These are phyloP conservation scores for Drosophila lacicola DNA, from an alignment of 2,888 invertebrate genomes.

Conservation along the genomic window DNA sequence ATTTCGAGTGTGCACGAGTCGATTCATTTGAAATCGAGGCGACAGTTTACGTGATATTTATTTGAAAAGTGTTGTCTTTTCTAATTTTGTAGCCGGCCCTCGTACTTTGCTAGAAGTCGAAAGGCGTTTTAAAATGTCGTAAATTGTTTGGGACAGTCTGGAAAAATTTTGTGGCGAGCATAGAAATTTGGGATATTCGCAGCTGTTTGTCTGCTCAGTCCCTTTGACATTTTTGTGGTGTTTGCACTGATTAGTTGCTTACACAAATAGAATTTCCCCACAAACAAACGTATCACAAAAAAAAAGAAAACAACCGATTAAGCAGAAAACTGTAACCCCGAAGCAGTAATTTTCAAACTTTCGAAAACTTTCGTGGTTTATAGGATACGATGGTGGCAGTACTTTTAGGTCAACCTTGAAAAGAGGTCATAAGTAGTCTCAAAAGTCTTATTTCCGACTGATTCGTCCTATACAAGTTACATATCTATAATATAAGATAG, in stretches of 20 bases:
- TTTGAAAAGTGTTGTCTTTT: slow-evolving; percentile 64
- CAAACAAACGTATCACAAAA: background rate
- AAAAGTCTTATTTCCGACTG: too few species aligned
- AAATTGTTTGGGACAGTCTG: slow-evolving; percentile 55
- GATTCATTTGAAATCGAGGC: slow-evolving; percentile 75
- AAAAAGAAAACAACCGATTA: background rate
- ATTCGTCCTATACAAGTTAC: too few species aligned
- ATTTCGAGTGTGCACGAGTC: slow-evolving; percentile 42
- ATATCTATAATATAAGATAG: too few species aligned
- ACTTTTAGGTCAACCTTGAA: too few species aligned
- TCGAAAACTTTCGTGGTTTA: too few species aligned
- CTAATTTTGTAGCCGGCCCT: slow-evolving; percentile 64
- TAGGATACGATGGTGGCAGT: too few species aligned
- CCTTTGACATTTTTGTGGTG: slow-evolving; percentile 68
- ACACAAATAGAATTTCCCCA: slow-evolving; percentile 26
- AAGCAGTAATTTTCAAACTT: too few species aligned
- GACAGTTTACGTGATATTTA: slow-evolving; percentile 79
- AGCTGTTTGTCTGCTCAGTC: slow-evolving; percentile 58
- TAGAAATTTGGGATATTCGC: slow-evolving; percentile 61
- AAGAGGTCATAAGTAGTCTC: too few species aligned
- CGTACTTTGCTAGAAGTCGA: slow-evolving; percentile 42
- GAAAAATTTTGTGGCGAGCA: slow-evolving; percentile 59
- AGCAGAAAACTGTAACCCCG: too few species aligned
- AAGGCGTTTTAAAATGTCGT: slow-evolving; percentile 75
- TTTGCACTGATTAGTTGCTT: slow-evolving; percentile 52